Conservation (phyloP, 1,140 invertebrate genomes). For the Leptopilina clavipes region DNA sequence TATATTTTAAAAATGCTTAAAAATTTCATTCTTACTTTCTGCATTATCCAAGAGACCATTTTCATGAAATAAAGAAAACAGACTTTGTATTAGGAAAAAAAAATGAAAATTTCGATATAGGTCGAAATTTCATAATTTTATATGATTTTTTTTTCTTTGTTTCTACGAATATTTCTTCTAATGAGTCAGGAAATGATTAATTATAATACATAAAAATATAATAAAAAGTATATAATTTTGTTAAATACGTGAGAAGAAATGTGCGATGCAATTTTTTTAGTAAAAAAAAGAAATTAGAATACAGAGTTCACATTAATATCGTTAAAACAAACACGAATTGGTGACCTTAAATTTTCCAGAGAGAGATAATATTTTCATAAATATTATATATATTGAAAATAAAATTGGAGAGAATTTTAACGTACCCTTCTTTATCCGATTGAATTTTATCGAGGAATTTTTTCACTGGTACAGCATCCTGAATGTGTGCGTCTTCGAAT, state of each 20-base stretch:
- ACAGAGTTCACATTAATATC: not conserved
- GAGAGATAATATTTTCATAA: not conserved
- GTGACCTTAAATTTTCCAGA: not conserved
- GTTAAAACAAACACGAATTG: not conserved
- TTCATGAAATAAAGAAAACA: conserved; percentile 51
- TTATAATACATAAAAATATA: not conserved
- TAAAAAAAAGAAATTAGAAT: not conserved
- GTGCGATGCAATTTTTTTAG: not conserved
- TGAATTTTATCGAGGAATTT: conserved; percentile 94
- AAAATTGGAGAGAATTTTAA: conserved; percentile 7
- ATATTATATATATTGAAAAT: too few relatives aligned
- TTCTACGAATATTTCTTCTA: too few relatives aligned
- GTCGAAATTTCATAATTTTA: conserved; percentile 11
- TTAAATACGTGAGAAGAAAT: not conserved
- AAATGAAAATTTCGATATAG: not conserved
- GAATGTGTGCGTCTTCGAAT: conserved; percentile 84
- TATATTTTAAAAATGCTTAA: conserved; percentile 35
- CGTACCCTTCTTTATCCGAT: conserved; percentile 91
- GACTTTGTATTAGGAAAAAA: conserved; percentile 45
- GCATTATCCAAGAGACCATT: conserved; percentile 59
- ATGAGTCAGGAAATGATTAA: too few relatives aligned
- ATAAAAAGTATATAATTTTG: not conserved
- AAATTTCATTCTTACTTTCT: conserved; percentile 65
- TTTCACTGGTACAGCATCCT: conserved; percentile 84
- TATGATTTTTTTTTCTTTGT: conserved; percentile 15